phyloP scores from a whole-genome alignment of 2,888 invertebrate genomes.

The Itoplectis maculator region DNA sequence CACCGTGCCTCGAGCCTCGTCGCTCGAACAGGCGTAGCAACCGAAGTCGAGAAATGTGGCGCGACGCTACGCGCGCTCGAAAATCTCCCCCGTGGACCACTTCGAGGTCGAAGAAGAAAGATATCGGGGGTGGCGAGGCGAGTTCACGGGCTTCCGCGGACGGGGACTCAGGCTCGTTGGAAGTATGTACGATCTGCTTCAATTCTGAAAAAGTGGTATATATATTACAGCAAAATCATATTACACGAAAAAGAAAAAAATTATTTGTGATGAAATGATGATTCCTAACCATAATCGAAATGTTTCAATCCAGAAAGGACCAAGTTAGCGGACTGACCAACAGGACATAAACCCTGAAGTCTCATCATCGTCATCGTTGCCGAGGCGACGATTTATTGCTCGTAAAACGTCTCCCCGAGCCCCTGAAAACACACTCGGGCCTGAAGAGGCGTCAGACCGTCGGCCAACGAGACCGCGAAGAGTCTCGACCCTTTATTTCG shows the following conservation, averaged over 20 bases:
- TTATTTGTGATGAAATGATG: no score
- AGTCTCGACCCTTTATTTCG: background rate
- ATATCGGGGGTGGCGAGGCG: conserved; percentile 55
- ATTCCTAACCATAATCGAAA: no score
- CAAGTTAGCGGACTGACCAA: no score
- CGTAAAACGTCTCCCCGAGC: no score
- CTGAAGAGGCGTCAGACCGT: no score
- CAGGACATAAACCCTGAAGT: no score
- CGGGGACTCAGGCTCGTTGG: conserved; percentile 22
- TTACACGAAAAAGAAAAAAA: no score
- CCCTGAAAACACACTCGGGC: background rate
- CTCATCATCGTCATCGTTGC: no score
- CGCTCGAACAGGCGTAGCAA: background rate
- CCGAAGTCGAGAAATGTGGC: conserved; percentile 9
- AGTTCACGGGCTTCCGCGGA: conserved; percentile 24
- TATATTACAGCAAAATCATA: no score
- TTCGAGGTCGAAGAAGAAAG: conserved; percentile 56
- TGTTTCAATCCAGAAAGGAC: no score
- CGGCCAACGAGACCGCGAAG: background rate
- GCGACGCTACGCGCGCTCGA: conserved; percentile 30
- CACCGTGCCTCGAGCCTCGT: conserved; percentile 46
- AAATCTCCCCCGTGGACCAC: conserved; percentile 55
- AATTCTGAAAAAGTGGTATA: no score
- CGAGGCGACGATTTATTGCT: background rate
- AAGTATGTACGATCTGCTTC: no score